Evolutionary conservation across 2,888 invertebrate genomes (phyloP).

Genomic region (Orthosia gracilis): DNA sequence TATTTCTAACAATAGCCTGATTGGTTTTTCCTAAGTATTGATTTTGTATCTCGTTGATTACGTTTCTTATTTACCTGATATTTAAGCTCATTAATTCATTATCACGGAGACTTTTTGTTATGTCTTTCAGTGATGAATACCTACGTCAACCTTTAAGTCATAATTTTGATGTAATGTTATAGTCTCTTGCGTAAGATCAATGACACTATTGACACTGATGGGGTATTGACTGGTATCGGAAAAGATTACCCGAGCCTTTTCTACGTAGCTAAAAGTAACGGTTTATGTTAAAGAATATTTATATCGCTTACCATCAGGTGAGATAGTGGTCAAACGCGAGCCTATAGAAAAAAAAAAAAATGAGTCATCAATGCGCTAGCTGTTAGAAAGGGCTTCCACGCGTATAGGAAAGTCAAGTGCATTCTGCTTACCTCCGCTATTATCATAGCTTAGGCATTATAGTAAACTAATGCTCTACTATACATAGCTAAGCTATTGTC

Average conservation of each 20-base stretch:
- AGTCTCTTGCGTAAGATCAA: constrained; percentile 8
- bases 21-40: constrained; percentile 21
- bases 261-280: background rate
- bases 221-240: background rate
- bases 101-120: constrained; percentile 20
- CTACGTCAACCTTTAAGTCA: constrained; percentile 22
- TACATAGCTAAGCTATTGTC: background rate
- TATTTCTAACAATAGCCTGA: constrained; percentile 15
- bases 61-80: constrained; percentile 33
- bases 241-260: background rate
- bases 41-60: constrained; percentile 12
- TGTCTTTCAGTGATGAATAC: background rate
- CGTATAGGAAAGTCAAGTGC: background rate
- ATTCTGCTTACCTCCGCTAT: background rate
- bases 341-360: no score
- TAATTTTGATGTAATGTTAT: constrained; percentile 1
- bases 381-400: background rate
- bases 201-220: background rate
- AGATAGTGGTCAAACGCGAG: no score
- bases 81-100: constrained; percentile 47
- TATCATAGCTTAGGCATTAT: no score
- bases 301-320: no score
- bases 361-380: background rate
- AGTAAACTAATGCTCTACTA: background rate
- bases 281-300: background rate